Evolutionary conservation across 2,797 vertebrate species (phyloP), one percentile per base, ranked within the genome.

Genomic region (Silurus aristotelis): DNA sequence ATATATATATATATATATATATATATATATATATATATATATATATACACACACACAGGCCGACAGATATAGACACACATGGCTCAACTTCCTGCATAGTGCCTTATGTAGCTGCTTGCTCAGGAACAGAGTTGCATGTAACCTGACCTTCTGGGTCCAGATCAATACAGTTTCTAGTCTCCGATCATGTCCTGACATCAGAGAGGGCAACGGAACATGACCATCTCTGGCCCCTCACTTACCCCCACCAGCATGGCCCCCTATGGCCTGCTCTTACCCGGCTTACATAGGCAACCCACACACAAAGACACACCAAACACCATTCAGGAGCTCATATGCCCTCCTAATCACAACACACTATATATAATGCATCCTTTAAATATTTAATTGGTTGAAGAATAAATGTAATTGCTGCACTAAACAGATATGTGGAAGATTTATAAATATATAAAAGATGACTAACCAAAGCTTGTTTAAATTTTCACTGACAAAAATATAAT

Each of bases 181-280:
- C 95, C 95, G 96, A 97, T 97, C 96, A 97, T 96, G 96, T 96
- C 95, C 95, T 95, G 94, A 97, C 96, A 97, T 97, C 94, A 96
- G 96, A 92, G 94, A 96, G 95, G 94, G 94, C 90, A 93, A 95
- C 94, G 93, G 94, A 93, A 94, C 95, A 95, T 92, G 93, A 92
- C 93, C 91, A 92, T 91, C 94, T 92, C 90, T 91, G 76, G 89
- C 82, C 88, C 86, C 87, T 86, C 89, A 71, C 58, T 82, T 91
- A 89, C 88, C 89, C 84, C 70, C 75, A 67, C 78, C 80, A 78
- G 6, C 73, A 27, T 61, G 48, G 31, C 58, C 81, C 58, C 80
- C 64, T 61, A 60, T 64, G 60, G 55, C 20, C 68, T 64, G 14
- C 72, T 38, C 66, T 83, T 17, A 70, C 61, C 73, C 68, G 10